Percentiles rank a stretch among this genome's conserved stretches.
phyloP scores from a whole-genome alignment of 2,888 invertebrate species.

The Heliconius cydno region DNA sequence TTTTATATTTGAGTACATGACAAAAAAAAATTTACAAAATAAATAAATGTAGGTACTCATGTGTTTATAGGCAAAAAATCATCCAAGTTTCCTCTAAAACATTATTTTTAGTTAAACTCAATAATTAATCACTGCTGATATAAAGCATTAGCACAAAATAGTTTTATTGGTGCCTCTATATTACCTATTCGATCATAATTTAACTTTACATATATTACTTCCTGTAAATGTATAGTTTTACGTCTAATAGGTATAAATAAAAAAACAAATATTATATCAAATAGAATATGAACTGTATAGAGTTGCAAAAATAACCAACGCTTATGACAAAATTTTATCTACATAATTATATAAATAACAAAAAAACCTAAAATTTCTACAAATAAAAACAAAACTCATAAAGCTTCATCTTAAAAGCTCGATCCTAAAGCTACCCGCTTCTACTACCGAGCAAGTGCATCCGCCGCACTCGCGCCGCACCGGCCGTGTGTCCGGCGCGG shows the following conservation, averaged over 20 bases:
- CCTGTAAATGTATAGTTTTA: background rate
- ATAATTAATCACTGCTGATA: background rate
- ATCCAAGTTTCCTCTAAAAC: background rate
- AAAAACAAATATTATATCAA: no score
- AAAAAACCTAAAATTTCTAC: background rate
- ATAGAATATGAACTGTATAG: background rate
- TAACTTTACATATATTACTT: background rate
- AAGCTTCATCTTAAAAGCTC: background rate
- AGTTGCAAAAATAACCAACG: no score
- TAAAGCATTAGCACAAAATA: background rate
- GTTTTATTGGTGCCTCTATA: background rate
- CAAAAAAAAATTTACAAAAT: no score
- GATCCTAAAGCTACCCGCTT: background rate
- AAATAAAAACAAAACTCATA: background rate
- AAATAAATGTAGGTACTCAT: no score
- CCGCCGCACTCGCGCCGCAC: slow-evolving; percentile 45
- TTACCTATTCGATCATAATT: no score
- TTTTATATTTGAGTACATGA: background rate
- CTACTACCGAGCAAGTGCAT: slow-evolving; percentile 39
- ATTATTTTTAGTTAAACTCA: background rate
- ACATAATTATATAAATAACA: background rate
- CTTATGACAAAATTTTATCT: no score
- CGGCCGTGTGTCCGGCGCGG: slow-evolving; percentile 51
- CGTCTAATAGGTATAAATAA: no score
- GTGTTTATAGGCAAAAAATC: no score